These are phyloP conservation scores for Dysidea cf. avara DNA, from an alignment of 37 sponge, comb jelly and placozoan genomes.

Conservation along the genomic window DNA sequence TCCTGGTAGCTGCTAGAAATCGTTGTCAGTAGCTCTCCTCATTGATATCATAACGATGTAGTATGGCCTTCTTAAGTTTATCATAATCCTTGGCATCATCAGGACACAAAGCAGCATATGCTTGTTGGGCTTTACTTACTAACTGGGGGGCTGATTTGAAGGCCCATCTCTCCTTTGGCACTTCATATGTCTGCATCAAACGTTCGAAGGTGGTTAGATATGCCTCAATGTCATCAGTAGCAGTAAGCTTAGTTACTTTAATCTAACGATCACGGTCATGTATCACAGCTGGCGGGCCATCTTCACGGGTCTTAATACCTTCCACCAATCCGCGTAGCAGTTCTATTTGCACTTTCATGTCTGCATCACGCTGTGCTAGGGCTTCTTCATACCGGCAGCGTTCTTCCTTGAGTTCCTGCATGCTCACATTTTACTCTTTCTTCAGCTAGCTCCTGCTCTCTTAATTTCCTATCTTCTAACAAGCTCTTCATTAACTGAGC, in stretches of 20 bases:
- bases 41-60: slow-evolving; percentile 26
- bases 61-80: slow-evolving; percentile 36
- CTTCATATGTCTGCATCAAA: slow-evolving; percentile 9
- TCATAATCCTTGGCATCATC: slow-evolving; percentile 21
- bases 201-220: slow-evolving; percentile 30
- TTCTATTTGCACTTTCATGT: neutral
- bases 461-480: too few species aligned
- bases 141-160: slow-evolving; percentile 12
- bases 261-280: too few species aligned
- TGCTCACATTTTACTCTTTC: too few species aligned
- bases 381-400: neutral
- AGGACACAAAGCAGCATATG: slow-evolving; percentile 29
- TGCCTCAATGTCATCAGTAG: slow-evolving; percentile 34
- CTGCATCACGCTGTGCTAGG: neutral
- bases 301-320: neutral
- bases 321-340: neutral
- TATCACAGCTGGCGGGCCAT: neutral
- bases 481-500: too few species aligned
- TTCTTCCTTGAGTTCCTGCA: neutral
- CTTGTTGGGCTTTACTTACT: slow-evolving; percentile 33
- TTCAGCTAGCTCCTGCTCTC: too few species aligned
- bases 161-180: slow-evolving; percentile 8
- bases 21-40: slow-evolving; percentile 34
- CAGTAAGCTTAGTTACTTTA: slow-evolving; percentile 11
- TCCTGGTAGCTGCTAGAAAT: slow-evolving; percentile 11